Conservation (phyloP, 2,113 vertebrate genomes). For the Paramormyrops kingsleyae region DNA sequence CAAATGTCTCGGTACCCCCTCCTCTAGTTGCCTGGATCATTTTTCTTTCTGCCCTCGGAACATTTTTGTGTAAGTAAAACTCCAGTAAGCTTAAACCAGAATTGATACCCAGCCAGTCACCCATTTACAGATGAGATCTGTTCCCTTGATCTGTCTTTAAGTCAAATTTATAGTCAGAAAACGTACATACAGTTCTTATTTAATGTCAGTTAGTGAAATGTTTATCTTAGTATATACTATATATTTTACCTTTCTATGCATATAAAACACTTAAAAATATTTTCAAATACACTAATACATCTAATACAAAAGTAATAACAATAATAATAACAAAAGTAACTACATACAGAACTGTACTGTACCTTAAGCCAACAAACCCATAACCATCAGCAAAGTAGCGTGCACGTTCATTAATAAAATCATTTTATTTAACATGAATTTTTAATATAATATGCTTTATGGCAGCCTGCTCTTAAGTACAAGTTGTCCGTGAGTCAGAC, state of each 20-base stretch:
- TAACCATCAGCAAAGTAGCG: not conserved
- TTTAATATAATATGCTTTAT: not conserved
- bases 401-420: too few species aligned
- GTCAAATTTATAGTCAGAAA: not conserved
- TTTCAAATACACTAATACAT: not conserved
- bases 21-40: too few species aligned
- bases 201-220: not conserved
- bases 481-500: too few species aligned
- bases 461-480: not conserved
- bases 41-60: too few species aligned
- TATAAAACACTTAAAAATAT: not conserved
- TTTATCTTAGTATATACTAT: not conserved
- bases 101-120: not conserved
- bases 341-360: not conserved
- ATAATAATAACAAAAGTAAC: not conserved
- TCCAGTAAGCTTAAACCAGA: not conserved
- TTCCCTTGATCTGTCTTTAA: not conserved
- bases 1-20: too few species aligned
- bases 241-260: not conserved
- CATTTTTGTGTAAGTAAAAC: too few species aligned
- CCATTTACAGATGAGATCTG: not conserved
- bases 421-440: not conserved
- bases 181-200: not conserved
- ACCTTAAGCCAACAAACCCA: not conserved
- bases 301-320: not conserved